Percentiles rank a stretch among this genome's conserved stretches.
Conservation (phyloP, 2,113 vertebrate species). For the Upupa epops region DNA sequence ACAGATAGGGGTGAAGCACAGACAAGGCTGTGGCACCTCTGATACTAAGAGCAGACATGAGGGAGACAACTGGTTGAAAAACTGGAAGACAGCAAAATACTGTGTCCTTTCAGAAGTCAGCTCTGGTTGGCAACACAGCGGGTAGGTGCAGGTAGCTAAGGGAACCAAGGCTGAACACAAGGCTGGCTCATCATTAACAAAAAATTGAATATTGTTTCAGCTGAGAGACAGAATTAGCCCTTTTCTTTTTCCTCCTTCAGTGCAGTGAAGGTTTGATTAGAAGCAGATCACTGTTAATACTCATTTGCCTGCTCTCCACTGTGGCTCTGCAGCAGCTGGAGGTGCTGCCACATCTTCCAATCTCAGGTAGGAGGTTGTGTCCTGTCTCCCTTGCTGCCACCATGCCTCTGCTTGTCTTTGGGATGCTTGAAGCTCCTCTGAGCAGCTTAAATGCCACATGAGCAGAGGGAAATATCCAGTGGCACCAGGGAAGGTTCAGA, state of each 20-base stretch:
- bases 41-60: background rate
- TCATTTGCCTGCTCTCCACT: background rate
- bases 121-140: fast-evolving
- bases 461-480: no score
- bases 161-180: background rate
- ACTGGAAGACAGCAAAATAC: background rate
- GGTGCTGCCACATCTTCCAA: background rate
- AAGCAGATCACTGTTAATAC: background rate
- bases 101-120: background rate
- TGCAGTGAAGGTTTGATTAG: background rate
- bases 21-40: background rate
- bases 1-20: fast-evolving
- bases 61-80: background rate
- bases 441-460: fast-evolving
- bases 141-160: background rate
- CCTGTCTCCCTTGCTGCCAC: fast-evolving
- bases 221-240: background rate
- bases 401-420: fast-evolving
- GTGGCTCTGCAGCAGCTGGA: background rate
- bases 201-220: background rate
- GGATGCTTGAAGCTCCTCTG: background rate
- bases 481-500: no score
- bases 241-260: no score
- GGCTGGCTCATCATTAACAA: fast-evolving
- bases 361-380: fast-evolving